These are phyloP conservation scores for Eubasilissa splendida DNA, from an alignment of 2,888 invertebrate species.

Conservation along the genomic window DNA sequence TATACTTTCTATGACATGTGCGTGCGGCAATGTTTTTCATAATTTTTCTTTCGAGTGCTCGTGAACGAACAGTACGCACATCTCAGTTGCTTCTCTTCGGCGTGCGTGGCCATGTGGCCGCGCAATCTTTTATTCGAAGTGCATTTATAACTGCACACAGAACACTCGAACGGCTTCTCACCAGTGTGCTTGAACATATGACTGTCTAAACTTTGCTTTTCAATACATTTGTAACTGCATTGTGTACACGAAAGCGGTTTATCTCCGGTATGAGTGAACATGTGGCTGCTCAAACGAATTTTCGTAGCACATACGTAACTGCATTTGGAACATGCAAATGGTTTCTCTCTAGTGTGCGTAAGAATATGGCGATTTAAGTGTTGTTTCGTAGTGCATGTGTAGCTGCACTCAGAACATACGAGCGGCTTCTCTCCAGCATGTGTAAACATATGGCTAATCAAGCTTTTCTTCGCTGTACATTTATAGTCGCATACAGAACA, in stretches of 20 bases:
- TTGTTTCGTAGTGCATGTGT: background rate
- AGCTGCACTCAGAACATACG: background rate
- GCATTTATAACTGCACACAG: too few species aligned
- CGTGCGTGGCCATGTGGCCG: too few species aligned
- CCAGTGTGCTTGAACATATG: too few species aligned
- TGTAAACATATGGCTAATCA: background rate
- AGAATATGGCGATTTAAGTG: background rate
- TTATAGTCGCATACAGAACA: background rate
- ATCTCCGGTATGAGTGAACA: background rate
- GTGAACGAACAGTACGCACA: too few species aligned
- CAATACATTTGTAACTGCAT: background rate
- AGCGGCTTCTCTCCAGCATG: background rate
- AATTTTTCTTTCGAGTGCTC: too few species aligned
- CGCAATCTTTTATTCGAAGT: too few species aligned
- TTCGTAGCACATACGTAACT: too few species aligned
- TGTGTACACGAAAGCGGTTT: background rate
- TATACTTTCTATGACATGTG: too few species aligned
- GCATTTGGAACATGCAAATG: background rate
- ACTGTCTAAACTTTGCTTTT: background rate
- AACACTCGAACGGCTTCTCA: too few species aligned
- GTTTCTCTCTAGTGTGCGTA: background rate
- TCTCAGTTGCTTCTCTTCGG: too few species aligned
- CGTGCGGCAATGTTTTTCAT: too few species aligned
- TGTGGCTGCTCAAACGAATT: background rate
- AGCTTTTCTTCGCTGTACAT: too few species aligned